These are phyloP conservation scores for Rhogogaster chlorosoma DNA, from an alignment of 2,888 invertebrate genomes.

Conservation along the genomic window DNA sequence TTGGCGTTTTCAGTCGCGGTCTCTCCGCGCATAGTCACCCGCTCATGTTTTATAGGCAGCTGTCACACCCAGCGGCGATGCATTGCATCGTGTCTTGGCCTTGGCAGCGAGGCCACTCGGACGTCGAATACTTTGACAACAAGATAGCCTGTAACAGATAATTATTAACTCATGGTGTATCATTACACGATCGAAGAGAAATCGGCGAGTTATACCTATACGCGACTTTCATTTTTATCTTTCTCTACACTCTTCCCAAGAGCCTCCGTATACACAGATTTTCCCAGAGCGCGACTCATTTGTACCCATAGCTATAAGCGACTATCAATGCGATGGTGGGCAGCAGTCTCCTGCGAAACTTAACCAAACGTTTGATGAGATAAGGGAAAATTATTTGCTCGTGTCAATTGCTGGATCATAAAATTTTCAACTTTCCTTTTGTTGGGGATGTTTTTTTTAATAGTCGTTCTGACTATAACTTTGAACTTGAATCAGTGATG, in stretches of 20 bases:
- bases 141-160: slow-evolving; percentile 49
- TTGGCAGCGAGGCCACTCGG: slow-evolving; percentile 32
- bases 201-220: slow-evolving; percentile 6
- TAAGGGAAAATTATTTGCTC: neutral
- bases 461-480: neutral
- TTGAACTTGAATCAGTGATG: neutral
- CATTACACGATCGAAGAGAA: slow-evolving; percentile 47
- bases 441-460: neutral
- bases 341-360: neutral
- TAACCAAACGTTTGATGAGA: neutral
- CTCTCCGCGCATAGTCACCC: slow-evolving; percentile 43
- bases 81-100: slow-evolving; percentile 33
- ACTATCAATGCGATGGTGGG: neutral
- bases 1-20: slow-evolving; percentile 49
- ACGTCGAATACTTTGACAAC: slow-evolving; percentile 51
- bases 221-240: neutral
- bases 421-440: neutral
- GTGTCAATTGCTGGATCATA: neutral
- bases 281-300: neutral
- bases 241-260: neutral
- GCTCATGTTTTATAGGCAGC: slow-evolving; percentile 52
- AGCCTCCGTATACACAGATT: neutral
- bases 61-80: slow-evolving; percentile 50
- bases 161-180: slow-evolving; percentile 47
- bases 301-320: neutral